A percentile compares a stretch with the other conserved stretches of the same genome.
phyloP scores from a whole-genome alignment of 2,888 invertebrate species.

The Atrina japonica region DNA sequence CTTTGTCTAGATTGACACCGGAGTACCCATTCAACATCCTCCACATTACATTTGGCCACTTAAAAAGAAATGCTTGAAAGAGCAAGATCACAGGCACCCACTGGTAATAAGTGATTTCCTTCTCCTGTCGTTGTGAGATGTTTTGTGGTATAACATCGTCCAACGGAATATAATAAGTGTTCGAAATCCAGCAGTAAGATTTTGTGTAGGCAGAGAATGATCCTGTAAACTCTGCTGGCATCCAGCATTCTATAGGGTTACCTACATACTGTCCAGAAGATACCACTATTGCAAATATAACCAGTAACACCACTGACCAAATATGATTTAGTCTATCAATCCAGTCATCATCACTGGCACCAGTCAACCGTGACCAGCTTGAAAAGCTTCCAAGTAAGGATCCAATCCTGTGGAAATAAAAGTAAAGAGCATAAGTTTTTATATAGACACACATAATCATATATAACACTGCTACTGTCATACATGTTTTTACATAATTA shows the following conservation, averaged over 20 bases:
- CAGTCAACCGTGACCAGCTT: constrained; percentile 66
- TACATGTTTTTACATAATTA: no score
- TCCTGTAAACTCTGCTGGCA: constrained; percentile 66
- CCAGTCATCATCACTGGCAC: constrained; percentile 73
- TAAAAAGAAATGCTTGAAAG: constrained; percentile 62
- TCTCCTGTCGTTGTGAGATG: constrained; percentile 43
- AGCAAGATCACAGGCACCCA: constrained; percentile 79
- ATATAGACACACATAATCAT: no score
- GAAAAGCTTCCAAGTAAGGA: constrained; percentile 64
- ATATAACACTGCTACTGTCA: no score
- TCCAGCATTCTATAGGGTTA: constrained; percentile 76
- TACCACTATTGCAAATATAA: constrained; percentile 71
- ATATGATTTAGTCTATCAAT: constrained; percentile 74
- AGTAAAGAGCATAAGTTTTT: no score
- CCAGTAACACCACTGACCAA: constrained; percentile 70
- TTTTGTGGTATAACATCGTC: constrained; percentile 57
- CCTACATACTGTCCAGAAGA: constrained; percentile 74
- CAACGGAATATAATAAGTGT: constrained; percentile 68
- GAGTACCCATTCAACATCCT: constrained; percentile 59
- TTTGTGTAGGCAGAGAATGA: constrained; percentile 64
- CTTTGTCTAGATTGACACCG: constrained; percentile 59
- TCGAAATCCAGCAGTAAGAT: constrained; percentile 68
- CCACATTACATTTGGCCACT: constrained; percentile 64
- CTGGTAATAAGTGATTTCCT: constrained; percentile 68
- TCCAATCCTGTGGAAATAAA: no score